Base-by-base conservation (phyloP, 2,888 invertebrate species). In the Volucella bombylans region DNA sequence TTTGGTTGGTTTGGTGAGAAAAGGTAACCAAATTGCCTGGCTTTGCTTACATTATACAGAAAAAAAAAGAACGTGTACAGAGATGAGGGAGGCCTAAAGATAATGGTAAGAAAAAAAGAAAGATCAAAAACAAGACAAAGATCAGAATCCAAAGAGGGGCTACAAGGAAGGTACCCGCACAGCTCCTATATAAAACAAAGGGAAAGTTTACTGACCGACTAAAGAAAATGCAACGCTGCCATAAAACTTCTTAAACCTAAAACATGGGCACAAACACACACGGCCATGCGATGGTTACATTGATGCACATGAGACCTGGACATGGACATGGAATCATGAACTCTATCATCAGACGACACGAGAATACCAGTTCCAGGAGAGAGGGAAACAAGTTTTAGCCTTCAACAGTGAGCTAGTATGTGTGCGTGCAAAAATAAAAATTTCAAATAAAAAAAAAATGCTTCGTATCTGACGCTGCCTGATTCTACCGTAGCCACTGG, bases 151-250 rank as follows among this genome's bases (percentile, higher is more conserved):
- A 9, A 8, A 31, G 31, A 8, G 8, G 11, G 41, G 45, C 50
- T 50, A 50, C 31, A 62, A 57, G 38, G 2, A 50, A 50, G 38
- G 45, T 23, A 23, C 54, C 49, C 54, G 23, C 23, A 12, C 59
- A 54, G 15, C 55, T 62, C 50, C 65, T 69, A 67, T 69, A 81
- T 76, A 76, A 81, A 76, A 80, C 80, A 85, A 85, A 85, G 80
- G 47, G 65, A 76, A 76, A 85, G 85, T 85, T 80, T 81, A 85
- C 80, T 85, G 85, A 85, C 85, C 85, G 80, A 85, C 85, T 80
- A 76, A 73, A 65, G 23, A 45, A 23, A 23, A 23, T 23, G 23
- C 52, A 61, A 62, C 76, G 80, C 72, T 72, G 41, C 61, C 72
- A 78, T 76, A 67, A 80, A 72, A 79, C 47, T 49, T 45, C 11